Evolutionary conservation across 2,113 vertebrate genomes (phyloP).

Genomic region (Gobius niger): DNA sequence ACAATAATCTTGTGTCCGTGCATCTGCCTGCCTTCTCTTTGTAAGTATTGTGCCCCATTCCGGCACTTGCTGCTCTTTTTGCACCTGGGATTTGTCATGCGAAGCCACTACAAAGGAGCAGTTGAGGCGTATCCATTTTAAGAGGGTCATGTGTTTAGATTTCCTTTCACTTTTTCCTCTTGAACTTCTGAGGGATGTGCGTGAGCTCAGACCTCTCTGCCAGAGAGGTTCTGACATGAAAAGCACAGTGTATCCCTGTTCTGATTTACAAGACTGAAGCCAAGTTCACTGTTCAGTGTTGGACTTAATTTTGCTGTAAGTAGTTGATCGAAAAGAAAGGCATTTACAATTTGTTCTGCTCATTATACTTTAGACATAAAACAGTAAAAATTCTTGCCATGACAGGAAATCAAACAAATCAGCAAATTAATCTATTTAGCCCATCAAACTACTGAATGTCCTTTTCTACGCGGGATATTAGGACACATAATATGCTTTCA

Average conservation of each 20-base stretch:
- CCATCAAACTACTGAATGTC: too few species aligned
- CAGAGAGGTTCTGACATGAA: slow-evolving; percentile 40
- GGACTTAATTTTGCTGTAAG: neutral
- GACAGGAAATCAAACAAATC: too few species aligned
- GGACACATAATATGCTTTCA: too few species aligned
- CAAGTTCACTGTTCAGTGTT: neutral
- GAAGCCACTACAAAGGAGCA: slow-evolving; percentile 66
- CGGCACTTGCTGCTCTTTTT: slow-evolving; percentile 34
- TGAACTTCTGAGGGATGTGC: slow-evolving; percentile 66
- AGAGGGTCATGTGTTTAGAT: slow-evolving; percentile 70
- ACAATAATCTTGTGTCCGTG: neutral
- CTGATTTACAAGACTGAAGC: slow-evolving; percentile 19
- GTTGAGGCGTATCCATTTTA: slow-evolving; percentile 69
- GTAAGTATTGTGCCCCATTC: neutral
- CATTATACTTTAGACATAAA: too few species aligned
- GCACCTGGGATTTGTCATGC: slow-evolving; percentile 76
- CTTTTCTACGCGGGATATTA: too few species aligned
- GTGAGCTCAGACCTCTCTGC: slow-evolving; percentile 47
- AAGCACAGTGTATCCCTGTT: slow-evolving; percentile 14
- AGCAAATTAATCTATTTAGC: too few species aligned
- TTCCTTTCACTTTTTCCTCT: slow-evolving; percentile 68
- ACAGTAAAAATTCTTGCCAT: too few species aligned
- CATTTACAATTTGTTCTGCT: neutral
- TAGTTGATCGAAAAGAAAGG: neutral
- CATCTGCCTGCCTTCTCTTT: neutral